These are phyloP conservation scores for Drosophila melanica DNA, from an alignment of 1,140 invertebrate species.

Conservation along the genomic window DNA sequence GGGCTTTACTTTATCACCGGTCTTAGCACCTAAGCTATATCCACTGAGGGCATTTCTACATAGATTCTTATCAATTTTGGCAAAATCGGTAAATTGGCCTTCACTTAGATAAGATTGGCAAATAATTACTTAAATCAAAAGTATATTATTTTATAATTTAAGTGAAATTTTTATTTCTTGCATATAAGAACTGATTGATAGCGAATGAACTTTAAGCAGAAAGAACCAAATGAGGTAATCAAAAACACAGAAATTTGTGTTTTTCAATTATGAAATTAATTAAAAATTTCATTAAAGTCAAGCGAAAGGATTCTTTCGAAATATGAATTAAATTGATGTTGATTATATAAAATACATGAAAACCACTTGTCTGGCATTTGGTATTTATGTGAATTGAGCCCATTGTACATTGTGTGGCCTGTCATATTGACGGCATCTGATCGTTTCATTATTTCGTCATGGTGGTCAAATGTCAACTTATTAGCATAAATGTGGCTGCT, in stretches of 20 bases:
- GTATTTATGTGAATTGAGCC: constrained; percentile 1
- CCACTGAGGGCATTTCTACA: neutral
- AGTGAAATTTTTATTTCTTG: no score
- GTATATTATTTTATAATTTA: no score
- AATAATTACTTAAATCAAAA: neutral
- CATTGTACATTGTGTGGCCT: constrained; percentile 32
- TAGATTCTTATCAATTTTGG: neutral
- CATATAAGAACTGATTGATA: no score
- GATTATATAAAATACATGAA: no score
- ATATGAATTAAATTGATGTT: no score
- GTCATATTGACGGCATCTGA: constrained; percentile 70
- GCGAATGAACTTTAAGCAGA: no score
- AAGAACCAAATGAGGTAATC: no score
- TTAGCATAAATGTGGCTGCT: constrained; percentile 76
- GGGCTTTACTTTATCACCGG: neutral
- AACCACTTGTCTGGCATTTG: neutral
- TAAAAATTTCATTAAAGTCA: no score
- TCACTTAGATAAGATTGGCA: neutral
- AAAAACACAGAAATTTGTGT: no score
- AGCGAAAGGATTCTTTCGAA: no score
- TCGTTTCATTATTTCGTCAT: constrained; percentile 81
- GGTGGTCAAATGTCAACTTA: constrained; percentile 82
- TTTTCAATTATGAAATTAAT: no score
- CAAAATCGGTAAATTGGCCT: neutral
- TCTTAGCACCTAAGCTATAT: neutral